Evolutionary conservation across 2,797 vertebrate species (phyloP).

Genomic region (Tinamus major): DNA sequence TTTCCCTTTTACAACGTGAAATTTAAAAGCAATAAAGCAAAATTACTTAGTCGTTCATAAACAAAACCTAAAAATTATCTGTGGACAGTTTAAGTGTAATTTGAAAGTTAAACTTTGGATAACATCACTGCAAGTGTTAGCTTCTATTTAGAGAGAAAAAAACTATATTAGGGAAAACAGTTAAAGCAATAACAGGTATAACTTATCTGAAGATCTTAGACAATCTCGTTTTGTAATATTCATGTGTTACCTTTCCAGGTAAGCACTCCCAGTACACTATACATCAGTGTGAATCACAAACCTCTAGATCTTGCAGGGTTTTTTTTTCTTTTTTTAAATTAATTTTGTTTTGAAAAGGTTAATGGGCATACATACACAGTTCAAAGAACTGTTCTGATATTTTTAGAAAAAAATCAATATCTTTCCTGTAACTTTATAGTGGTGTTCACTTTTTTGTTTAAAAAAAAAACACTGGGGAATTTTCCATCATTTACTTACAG

Average conservation of each 20-base stretch:
- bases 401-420: slow-evolving; percentile 74
- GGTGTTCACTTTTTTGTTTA: not conserved
- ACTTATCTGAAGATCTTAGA: not conserved
- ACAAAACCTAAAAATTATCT: not conserved
- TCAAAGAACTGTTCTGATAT: slow-evolving; percentile 60
- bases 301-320: not conserved
- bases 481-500: slow-evolving; percentile 29
- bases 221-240: not conserved
- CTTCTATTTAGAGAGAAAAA: not conserved
- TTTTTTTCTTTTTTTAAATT: not conserved
- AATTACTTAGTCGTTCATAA: not conserved
- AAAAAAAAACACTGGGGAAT: not conserved
- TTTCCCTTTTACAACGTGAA: not conserved
- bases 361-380: slow-evolving; percentile 48
- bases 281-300: not conserved
- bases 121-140: not conserved
- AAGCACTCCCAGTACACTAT: not conserved
- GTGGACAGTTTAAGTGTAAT: not conserved
- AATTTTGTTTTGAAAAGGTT: slow-evolving; percentile 49
- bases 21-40: not conserved
- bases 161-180: not conserved
- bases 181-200: not conserved
- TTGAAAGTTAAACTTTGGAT: not conserved
- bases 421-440: slow-evolving; percentile 24
- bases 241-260: not conserved